A percentile compares a stretch with the other conserved stretches of the same genome.
phyloP scores from a whole-genome alignment of 2,113 vertebrate species.

The Calonectris borealis region DNA sequence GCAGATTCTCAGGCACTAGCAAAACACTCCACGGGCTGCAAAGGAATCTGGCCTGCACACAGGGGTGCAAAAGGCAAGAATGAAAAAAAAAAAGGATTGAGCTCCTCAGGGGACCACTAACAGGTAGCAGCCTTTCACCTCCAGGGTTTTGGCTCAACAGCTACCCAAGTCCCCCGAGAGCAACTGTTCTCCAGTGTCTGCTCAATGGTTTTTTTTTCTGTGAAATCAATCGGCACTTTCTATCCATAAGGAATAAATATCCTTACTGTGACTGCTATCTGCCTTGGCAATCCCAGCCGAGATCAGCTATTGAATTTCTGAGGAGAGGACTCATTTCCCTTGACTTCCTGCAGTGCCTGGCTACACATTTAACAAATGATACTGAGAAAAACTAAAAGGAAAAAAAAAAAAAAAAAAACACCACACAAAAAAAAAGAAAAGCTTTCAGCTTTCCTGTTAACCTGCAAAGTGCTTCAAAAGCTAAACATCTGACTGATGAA shows the following conservation, averaged over 20 bases:
- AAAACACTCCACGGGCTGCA: background rate
- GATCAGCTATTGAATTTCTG: background rate
- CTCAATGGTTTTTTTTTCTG: background rate
- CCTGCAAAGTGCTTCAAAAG: background rate
- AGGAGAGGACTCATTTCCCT: background rate
- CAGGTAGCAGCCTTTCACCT: background rate
- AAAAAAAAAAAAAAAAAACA: background rate
- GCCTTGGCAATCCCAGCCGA: background rate
- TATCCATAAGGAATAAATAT: background rate
- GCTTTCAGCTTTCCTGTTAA: background rate
- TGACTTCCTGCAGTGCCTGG: background rate
- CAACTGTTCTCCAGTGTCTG: background rate
- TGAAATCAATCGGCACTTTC: background rate
- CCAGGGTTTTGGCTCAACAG: background rate
- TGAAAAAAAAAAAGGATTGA: background rate
- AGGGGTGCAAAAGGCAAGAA: background rate
- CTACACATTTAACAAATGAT: background rate
- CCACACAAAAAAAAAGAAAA: background rate
- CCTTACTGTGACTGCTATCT: accelerated
- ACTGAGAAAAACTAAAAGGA: background rate
- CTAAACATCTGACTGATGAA: background rate
- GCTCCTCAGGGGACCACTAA: background rate
- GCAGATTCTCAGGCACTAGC: background rate
- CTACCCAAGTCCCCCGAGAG: background rate
- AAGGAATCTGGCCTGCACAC: background rate